Evolutionary conservation across 2,113 vertebrate genomes (phyloP).

Genomic region (Lethenteron reissneri): DNA sequence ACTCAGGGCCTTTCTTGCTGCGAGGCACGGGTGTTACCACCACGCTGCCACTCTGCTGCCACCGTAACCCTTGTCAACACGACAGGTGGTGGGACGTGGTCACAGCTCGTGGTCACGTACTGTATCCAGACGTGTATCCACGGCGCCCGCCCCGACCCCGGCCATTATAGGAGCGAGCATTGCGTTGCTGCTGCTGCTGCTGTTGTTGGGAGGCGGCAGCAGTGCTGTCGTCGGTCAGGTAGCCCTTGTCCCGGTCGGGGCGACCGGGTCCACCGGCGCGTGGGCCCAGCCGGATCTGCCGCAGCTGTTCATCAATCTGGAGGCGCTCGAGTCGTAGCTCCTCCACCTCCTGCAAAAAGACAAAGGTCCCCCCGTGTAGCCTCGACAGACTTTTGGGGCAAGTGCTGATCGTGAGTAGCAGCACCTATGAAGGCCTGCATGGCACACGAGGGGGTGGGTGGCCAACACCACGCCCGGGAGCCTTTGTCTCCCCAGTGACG

Average conservation of each 20-base stretch:
- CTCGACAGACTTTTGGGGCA: too few species aligned
- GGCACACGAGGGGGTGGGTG: neutral
- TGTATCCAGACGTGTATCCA: conserved; percentile 27
- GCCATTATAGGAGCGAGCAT: conserved; percentile 56
- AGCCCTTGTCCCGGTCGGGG: conserved; percentile 38
- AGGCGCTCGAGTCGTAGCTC: conserved; percentile 54
- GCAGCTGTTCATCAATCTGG: conserved; percentile 66
- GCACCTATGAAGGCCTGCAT: neutral
- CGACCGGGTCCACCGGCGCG: conserved; percentile 23
- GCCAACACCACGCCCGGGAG: neutral
- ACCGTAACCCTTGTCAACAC: too few species aligned
- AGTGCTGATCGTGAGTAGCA: neutral
- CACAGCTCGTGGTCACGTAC: neutral
- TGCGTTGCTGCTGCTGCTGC: conserved; percentile 19
- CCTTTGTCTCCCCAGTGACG: neutral
- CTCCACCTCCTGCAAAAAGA: conserved; percentile 41
- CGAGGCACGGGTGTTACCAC: too few species aligned
- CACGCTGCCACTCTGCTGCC: too few species aligned
- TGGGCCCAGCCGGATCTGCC: conserved; percentile 65
- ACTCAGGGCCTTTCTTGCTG: too few species aligned
- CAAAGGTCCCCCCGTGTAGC: too few species aligned
- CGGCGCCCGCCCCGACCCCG: conserved; percentile 45
- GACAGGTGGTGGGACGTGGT: too few species aligned
- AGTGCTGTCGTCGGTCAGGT: conserved; percentile 43
- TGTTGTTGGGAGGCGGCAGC: conserved; percentile 21